phyloP scores from a whole-genome alignment of 2,113 vertebrate species.

The Callipepla squamata region DNA sequence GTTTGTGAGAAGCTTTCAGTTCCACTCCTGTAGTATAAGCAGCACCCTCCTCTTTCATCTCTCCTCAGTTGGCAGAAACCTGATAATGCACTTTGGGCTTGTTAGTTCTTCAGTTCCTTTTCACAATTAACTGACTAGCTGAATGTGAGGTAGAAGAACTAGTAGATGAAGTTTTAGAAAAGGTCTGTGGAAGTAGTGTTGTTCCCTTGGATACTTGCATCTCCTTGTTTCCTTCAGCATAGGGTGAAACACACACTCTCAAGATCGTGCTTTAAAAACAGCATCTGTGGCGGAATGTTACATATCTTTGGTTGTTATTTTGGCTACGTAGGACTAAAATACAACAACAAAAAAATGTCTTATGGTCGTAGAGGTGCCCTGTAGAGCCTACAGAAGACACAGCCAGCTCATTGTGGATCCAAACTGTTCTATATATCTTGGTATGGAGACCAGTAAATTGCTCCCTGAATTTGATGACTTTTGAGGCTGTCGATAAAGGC shows the following conservation, averaged over 20 bases:
- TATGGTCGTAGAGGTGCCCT: background rate
- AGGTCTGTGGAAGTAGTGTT: background rate
- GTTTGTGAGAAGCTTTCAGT: background rate
- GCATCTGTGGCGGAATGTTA: background rate
- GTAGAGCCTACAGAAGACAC: background rate
- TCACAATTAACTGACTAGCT: background rate
- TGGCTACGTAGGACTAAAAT: background rate
- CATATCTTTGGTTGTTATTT: background rate
- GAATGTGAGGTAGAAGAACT: background rate
- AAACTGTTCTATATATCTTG: background rate
- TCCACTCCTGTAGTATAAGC: background rate
- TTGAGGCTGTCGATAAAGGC: background rate
- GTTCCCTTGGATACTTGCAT: background rate
- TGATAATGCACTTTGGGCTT: background rate
- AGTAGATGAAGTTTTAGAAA: background rate
- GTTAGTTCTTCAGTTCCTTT: background rate
- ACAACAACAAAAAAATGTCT: background rate
- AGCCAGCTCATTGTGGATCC: background rate
- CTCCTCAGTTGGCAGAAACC: background rate
- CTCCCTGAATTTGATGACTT: background rate
- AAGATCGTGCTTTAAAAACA: background rate
- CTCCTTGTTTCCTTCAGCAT: background rate
- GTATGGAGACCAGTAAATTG: background rate
- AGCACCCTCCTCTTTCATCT: background rate
- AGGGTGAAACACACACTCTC: background rate